Evolutionary conservation across 92 coral and sea anemone genomes (phyloP).

Genomic region (Bergia puertoricense): DNA sequence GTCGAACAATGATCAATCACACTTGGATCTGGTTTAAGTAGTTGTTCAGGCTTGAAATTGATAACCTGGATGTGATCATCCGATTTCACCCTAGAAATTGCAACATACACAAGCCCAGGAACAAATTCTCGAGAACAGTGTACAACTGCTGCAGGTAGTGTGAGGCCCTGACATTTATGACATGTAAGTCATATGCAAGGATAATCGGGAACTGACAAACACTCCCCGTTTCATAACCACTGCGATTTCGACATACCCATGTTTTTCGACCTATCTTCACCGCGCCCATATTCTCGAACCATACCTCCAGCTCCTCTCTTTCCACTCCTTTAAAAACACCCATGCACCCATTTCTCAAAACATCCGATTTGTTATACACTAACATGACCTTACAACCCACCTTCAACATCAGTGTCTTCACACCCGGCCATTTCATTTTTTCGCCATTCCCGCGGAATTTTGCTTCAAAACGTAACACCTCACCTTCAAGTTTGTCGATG

Average conservation of each 20-base stretch:
- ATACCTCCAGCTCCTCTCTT: neutral
- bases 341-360: conserved; percentile 2
- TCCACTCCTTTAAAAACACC: neutral
- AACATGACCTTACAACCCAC: conserved; percentile 22
- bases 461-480: conserved; percentile 9
- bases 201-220: conserved; percentile 5
- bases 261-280: neutral
- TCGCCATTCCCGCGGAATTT: conserved; percentile 17
- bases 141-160: neutral
- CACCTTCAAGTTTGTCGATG: conserved; percentile 1
- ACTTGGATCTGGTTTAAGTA: neutral
- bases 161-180: conserved; percentile 5
- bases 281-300: neutral
- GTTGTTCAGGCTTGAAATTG: conserved; percentile 1
- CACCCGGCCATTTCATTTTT: conserved; percentile 23
- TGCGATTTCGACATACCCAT: conserved; percentile 10
- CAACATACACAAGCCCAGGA: neutral
- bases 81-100: neutral
- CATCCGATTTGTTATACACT: conserved; percentile 17
- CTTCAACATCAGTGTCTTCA: neutral
- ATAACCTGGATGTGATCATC: neutral
- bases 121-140: conserved; percentile 19
- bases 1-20: neutral
- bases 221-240: neutral
- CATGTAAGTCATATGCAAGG: neutral